These are phyloP conservation scores for Arothron firmamentum DNA, from an alignment of 2,113 vertebrate genomes.

Conservation along the genomic window DNA sequence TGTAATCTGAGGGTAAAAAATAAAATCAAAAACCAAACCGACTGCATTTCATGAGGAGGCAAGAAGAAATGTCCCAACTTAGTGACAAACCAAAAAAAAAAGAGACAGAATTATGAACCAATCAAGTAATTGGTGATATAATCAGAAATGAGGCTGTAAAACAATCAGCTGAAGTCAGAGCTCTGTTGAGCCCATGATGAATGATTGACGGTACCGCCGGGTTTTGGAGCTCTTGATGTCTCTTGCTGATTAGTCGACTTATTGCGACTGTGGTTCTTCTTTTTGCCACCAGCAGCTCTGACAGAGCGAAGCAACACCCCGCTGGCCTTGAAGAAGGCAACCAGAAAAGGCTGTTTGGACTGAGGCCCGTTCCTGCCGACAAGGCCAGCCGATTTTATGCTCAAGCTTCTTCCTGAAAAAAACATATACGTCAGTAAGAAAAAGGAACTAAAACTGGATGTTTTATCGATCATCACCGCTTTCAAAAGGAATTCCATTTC, in stretches of 20 bases:
- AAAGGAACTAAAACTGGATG: not conserved
- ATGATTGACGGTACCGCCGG: conserved; percentile 73
- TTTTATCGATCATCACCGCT: conserved; percentile 15
- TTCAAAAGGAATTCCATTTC: conserved; percentile 5
- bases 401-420: conserved; percentile 84
- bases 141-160: conserved; percentile 12
- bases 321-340: conserved; percentile 98
- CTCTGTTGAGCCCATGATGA: not conserved
- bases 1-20: conserved; percentile 65
- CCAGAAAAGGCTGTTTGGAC: conserved; percentile 96
- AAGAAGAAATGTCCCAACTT: not conserved
- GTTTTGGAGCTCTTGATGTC: conserved; percentile 80
- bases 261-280: conserved; percentile 90
- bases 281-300: conserved; percentile 87
- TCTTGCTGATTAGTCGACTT: conserved; percentile 88
- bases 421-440: conserved; percentile 9
- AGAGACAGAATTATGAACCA: not conserved
- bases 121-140: too few species aligned
- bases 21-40: not conserved
- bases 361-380: conserved; percentile 92
- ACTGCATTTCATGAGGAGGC: not conserved
- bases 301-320: conserved; percentile 94
- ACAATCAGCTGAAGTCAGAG: too few species aligned
- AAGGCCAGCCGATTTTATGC: conserved; percentile 91
- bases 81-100: not conserved